Base-by-base conservation (phyloP, 2,113 vertebrate species). In the Chionis minor region DNA sequence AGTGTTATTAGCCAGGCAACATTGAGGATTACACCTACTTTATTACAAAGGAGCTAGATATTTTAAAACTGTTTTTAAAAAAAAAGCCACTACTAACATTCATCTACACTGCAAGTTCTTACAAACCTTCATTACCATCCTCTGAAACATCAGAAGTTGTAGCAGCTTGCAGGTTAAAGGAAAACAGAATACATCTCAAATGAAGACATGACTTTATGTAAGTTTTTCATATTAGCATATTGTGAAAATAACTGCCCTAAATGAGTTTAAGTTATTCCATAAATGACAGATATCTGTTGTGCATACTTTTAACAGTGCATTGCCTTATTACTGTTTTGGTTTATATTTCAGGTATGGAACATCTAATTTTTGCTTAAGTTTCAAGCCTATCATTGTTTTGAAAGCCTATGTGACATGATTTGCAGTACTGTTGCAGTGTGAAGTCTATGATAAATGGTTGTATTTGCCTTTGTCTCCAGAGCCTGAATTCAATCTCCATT, bases 101-200 rank as follows among this genome's bases (percentile, higher is more conserved):
- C 65, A 69, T 81, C 83, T 94, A 88, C 88, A 86, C 78, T 63
- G 82, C 89, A 95, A 92, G 16, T n/a, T 75, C 80, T 87, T 94
- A 97, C 97, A 97, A 84, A 97, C 96, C 97, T 97, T 91, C 80
- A 0, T 86, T 97, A 93, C 90, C 24, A 84, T 97, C 96, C 93
- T 95, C 92, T 93, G 95, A 92, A 95, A 96, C 92, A 92, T 92
- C 97, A 94, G 92, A 93, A 97, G 59, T 55, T 94, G 96, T 92
- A 94, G 95, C 93, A 90, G 95, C 95, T 97, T 96, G 88, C 52
- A 91, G 59, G 70, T 96, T 87, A 89, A 96, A 97, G 96, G 89
- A 93, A 95, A 97, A 97, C 92, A 97, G 73, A 97, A 95, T 33
- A 95, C 42, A 95, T 82, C 91, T 95, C 95, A 89, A 85, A 91